Evolutionary conservation across 1,140 invertebrate genomes (phyloP), one percentile per base, ranked within the genome.

Genomic region (Drosophila pandora): DNA sequence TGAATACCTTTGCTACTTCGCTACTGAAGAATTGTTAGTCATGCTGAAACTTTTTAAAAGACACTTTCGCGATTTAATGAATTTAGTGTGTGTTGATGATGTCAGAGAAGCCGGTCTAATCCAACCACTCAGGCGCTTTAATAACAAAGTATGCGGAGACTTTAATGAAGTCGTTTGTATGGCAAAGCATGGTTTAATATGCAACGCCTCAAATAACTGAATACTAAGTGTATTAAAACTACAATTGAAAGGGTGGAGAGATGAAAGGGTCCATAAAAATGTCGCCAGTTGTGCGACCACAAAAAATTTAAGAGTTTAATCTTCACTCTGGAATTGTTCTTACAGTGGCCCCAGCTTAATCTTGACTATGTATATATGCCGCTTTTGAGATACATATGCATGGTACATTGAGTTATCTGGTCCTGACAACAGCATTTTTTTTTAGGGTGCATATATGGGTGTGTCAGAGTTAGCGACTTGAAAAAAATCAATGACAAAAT

Each of bases 131-230:
- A 65, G 41, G 63, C 50, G 65, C 58, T 58, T 64, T 59, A 63
- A 71, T 69, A 68, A 53, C 12, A 21, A 78, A 78, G 74, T 60
- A 74, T 83, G 79, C 76, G 56, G 57, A 39, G 57, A 41, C 30
- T 23, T 53, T 85, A 85, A 85, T 85, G 78, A 85, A 87, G 82
- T 78, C 76, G 70, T 85, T 85, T 85, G 69, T 87, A 85, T 85
- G 82, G 71, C 41, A 67, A 62, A 82, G 65, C 82, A 82, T 68
- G 82, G 58, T 28, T 68, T 87, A 82, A 77, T 79, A 62, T 71
- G 67, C 39, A 60, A 56, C 25, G 23, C 41, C 10, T 4, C 6
- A 23, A 54, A 59, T 59, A 41, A 49, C 45, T 41, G 47, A 65
- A 22, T 23, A 48, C 28, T 60, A 13, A 43, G n/a, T 43, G 10